Percentiles rank a stretch among this genome's conserved stretches.
Conservation (phyloP, 2,797 vertebrate genomes). For the Macropus fuliginosus region DNA sequence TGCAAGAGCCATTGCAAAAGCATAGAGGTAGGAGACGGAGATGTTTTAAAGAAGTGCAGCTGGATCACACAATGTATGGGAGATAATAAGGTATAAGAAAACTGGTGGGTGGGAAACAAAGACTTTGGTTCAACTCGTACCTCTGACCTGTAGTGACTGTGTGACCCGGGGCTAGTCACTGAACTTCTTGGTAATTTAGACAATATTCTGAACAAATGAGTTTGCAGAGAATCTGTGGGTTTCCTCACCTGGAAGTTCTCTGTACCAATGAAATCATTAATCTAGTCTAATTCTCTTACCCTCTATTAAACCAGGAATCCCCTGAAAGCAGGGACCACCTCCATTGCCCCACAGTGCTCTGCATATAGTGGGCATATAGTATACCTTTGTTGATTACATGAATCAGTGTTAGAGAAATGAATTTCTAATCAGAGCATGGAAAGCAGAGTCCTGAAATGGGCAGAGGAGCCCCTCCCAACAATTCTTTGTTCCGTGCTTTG, state of each 20-base stretch:
- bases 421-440: background rate
- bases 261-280: background rate
- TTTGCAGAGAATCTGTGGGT: background rate
- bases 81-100: background rate
- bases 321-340: background rate
- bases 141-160: background rate
- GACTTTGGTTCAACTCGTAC: background rate
- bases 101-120: no score
- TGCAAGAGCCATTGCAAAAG: background rate
- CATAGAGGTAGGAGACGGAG: no score
- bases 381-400: background rate
- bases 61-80: background rate
- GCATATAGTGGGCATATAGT: no score
- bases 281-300: background rate
- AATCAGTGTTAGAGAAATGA: background rate
- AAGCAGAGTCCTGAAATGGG: background rate
- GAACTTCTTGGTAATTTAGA: background rate
- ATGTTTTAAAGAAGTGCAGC: background rate
- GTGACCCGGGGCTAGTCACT: background rate
- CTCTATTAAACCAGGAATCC: background rate
- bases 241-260: background rate
- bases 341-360: no score
- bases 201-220: background rate
- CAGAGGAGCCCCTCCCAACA: fast-evolving
- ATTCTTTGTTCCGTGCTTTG: no score